Evolutionary conservation across 1,140 invertebrate species (phyloP), one percentile per base, ranked within the genome.

Genomic region (Belonocnema kinseyi): DNA sequence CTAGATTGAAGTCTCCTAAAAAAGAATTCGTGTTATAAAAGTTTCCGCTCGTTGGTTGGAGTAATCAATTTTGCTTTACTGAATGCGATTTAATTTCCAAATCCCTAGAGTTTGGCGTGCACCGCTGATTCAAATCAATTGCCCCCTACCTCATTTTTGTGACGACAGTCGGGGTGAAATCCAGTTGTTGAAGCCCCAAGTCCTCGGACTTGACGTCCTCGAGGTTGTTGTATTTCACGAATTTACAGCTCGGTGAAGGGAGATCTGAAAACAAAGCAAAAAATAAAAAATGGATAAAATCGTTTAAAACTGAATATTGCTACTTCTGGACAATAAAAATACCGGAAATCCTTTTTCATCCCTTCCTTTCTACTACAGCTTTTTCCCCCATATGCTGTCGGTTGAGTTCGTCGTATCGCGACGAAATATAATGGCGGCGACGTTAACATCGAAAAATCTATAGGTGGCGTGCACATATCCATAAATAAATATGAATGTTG

Each of bases 161-260:
- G n/a, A 92, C 87, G 74, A 92, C 90, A 33, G 85, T 87, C 21
- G 91, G 89, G 7, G 90, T 91, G 75, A 92, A 91, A 75, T 92
- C 90, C 72, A 92, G 80, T 56, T 88, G 87, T 26, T 76, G 76
- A 71, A 92, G 90, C 71, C 91, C 91, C 51, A 91, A 82, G 56
- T 92, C 91, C 66, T 88, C 84, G 11, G 90, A 80, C 75, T 82
- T 90, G 14, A 91, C 86, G 46, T 92, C 90, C n/a, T 90, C 88
- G 12, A 90, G 77, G 72, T 85, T 92, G 74, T 87, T 90, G 78
- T 92, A 92, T 33, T 86, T 87, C 54, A 92, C 86, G 61, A 86
- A 85, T 46, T 81, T 90, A 80, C 90, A 92, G 33, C 82, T 74
- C 19, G 86, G 80, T 5, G 88, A 84, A 3, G 83, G 71, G 17